Conservation (phyloP, 2,888 invertebrate genomes). For the Diarsia mendica region DNA sequence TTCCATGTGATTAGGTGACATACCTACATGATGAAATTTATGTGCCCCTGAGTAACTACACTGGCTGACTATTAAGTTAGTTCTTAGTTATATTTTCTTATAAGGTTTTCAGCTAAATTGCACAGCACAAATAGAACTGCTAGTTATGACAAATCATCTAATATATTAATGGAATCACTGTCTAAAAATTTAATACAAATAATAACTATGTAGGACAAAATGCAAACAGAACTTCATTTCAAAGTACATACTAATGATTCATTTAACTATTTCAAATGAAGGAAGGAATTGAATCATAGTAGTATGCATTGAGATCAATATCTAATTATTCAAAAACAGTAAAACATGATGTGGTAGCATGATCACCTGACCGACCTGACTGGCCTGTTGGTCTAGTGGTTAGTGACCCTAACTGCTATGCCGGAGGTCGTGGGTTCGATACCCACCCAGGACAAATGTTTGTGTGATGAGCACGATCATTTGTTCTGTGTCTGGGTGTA, state of each 20-base stretch:
- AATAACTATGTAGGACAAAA: not conserved
- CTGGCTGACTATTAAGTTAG: not conserved
- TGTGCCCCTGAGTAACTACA: too few relatives aligned
- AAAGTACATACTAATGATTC: constrained; percentile 25
- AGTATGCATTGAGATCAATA: constrained; percentile 35
- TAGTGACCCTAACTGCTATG: too few relatives aligned
- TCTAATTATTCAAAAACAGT: constrained; percentile 27
- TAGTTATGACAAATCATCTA: not conserved
- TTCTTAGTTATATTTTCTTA: not conserved
- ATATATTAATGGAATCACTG: too few relatives aligned
- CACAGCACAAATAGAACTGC: constrained; percentile 16
- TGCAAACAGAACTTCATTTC: not conserved
- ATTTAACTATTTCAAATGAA: constrained; percentile 21
- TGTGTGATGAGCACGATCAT: too few relatives aligned
- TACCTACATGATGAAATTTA: too few relatives aligned
- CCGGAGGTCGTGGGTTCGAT: too few relatives aligned
- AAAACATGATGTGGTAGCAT: constrained; percentile 13
- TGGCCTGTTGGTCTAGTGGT: too few relatives aligned
- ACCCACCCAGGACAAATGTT: too few relatives aligned
- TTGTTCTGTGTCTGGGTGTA: too few relatives aligned
- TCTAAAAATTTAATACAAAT: not conserved
- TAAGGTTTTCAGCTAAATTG: constrained; percentile 2
- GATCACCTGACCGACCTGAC: too few relatives aligned
- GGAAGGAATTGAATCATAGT: constrained; percentile 47
- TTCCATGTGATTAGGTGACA: not conserved